Conservation (phyloP, 2,113 vertebrate genomes). For the Myotis brandtii region DNA sequence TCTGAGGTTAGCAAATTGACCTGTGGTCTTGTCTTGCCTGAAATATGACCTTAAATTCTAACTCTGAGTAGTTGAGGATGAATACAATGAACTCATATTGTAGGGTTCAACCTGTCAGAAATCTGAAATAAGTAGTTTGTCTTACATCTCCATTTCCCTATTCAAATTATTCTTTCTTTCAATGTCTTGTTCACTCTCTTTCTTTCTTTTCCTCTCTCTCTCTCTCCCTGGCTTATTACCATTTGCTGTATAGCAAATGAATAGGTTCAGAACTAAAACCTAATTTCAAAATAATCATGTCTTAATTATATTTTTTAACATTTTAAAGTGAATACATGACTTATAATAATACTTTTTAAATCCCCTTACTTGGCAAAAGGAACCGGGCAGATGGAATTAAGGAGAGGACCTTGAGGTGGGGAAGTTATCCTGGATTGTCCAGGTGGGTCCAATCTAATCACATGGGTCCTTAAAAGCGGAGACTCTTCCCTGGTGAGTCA, state of each 20-base stretch:
- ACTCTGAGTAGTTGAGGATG: neutral
- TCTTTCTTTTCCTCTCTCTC: too few species aligned
- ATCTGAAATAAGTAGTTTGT: constrained; percentile 38
- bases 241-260: neutral
- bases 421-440: neutral
- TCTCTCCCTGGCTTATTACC: neutral
- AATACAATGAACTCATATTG: neutral
- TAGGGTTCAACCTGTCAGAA: neutral
- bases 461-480: neutral
- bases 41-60: constrained; percentile 38
- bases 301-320: constrained; percentile 5
- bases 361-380: neutral
- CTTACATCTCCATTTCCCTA: neutral
- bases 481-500: neutral
- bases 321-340: neutral
- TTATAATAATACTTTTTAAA: neutral
- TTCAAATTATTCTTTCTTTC: neutral
- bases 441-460: neutral
- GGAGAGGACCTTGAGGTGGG: neutral
- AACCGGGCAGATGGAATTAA: neutral
- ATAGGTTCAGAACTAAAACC: neutral
- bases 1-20: constrained; percentile 42
- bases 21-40: constrained; percentile 27
- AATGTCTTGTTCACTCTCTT: neutral
- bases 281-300: neutral